These are phyloP conservation scores for Melanerpes aurifrons DNA, from an alignment of 2,113 vertebrate genomes.

Conservation along the genomic window DNA sequence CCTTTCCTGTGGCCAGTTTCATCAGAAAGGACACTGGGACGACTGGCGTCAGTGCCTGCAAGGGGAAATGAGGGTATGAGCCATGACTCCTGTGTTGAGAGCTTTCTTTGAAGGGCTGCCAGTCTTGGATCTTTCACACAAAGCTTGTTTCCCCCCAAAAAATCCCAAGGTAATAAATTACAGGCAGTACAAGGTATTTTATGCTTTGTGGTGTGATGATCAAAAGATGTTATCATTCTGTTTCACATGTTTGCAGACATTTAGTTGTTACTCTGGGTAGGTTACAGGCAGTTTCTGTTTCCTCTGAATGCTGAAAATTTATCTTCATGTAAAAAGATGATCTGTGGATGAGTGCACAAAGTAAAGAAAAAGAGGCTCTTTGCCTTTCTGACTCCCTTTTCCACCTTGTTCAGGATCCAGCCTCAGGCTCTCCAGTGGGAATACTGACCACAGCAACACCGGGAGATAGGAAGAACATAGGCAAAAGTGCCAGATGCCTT, in stretches of 20 bases:
- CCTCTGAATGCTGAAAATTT: background rate
- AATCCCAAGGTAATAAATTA: slow-evolving; percentile 39
- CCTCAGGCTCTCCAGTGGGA: background rate
- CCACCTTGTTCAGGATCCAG: background rate
- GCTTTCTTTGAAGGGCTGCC: slow-evolving; percentile 39
- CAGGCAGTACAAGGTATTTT: slow-evolving; percentile 22
- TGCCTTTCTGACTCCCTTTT: background rate
- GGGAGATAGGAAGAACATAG: background rate
- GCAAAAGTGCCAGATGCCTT: background rate
- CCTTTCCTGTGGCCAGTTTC: background rate
- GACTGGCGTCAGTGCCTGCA: background rate
- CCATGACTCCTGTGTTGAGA: background rate
- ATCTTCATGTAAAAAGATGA: background rate
- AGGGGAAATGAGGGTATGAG: background rate
- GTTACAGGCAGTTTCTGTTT: slow-evolving; percentile 10
- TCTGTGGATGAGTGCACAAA: background rate
- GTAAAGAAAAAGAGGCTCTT: background rate
- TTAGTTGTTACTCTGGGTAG: background rate
- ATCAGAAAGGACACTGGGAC: background rate
- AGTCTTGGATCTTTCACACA: slow-evolving; percentile 19
- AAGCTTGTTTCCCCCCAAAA: slow-evolving; percentile 25
- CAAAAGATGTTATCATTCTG: slow-evolving; percentile 40
- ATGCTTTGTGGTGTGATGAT: slow-evolving; percentile 49
- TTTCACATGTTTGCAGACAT: slow-evolving; percentile 37
- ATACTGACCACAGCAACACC: background rate